Evolutionary conservation across 2,797 vertebrate genomes (phyloP), one percentile per base, ranked within the genome.

Genomic region (Simalia tracyae): DNA sequence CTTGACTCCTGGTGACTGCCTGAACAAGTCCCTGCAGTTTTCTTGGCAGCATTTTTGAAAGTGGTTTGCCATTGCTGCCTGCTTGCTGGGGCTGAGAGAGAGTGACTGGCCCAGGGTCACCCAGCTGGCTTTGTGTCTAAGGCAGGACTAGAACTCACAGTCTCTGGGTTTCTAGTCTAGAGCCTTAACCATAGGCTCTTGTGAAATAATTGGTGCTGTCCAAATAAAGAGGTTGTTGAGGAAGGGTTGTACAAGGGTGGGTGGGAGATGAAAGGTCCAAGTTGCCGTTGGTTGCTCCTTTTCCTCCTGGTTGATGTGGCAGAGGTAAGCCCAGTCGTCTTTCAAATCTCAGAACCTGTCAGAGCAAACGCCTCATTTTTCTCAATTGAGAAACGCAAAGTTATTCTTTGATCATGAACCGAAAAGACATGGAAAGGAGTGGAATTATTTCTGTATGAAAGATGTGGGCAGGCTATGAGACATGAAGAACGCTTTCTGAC

Each of bases 331-430:
- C 3, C 3, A 2, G 26, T 26, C 11, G 12, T 42, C 56, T 42
- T 9, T 63, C 7, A 19, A n/a, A 12, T 17, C 57, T 57, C 50
- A 6, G 61, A n/a, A 24, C 36, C 12, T 4, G 12, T 12, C 36
- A 14, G 5, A 56, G 85, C 17, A 4, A 28, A 28, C 7, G 4
- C 4, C 24, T 9, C 11, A 22, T 61, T 56, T 9, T 66, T 28
- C 22, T 3, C 7, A 28, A 15, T 2, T 89, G 87, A 76, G 72
- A 89, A 72, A 89, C 17, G n/a, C 59, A 17, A 68, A 86, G 90
- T 91, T 89, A 86, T 91, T 89, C 87, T 87, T 91, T 89, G 90
- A 61, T 89, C 42, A 86, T 42, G 59, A 84, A 88, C 61, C 36
- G 5, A 86, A 72, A 60, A 56, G 28, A 88, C 7, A 1, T 36